These are phyloP conservation scores for Sparidentex hasta DNA, from an alignment of 2,797 vertebrate genomes.

Conservation along the genomic window DNA sequence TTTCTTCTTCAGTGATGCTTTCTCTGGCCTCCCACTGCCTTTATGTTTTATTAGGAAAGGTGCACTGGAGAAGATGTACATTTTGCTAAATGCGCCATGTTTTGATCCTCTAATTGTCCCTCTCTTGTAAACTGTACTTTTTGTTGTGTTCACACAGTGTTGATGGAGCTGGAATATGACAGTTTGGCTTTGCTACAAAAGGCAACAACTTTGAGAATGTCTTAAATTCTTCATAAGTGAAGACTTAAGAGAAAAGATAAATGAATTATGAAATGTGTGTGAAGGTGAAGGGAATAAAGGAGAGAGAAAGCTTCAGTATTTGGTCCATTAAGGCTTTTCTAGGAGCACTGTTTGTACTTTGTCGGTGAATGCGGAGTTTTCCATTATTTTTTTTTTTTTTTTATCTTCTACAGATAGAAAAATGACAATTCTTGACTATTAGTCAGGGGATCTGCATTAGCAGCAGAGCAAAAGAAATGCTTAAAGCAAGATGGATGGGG, in stretches of 20 bases:
- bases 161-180: slow-evolving; percentile 36
- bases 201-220: slow-evolving; percentile 48
- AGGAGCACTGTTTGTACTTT: slow-evolving; percentile 52
- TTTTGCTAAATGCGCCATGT: slow-evolving; percentile 23
- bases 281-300: slow-evolving; percentile 40
- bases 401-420: slow-evolving; percentile 58
- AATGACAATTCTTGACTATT: slow-evolving; percentile 62
- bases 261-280: slow-evolving; percentile 48
- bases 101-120: background rate
- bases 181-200: slow-evolving; percentile 46
- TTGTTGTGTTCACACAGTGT: slow-evolving; percentile 10
- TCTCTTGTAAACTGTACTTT: too few relatives aligned
- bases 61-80: slow-evolving; percentile 27
- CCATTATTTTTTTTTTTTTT: slow-evolving; percentile 28
- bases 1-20: slow-evolving; percentile 8
- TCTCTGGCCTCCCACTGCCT: background rate
- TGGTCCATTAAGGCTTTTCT: slow-evolving; percentile 66
- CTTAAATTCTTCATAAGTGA: slow-evolving; percentile 54
- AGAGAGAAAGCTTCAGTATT: slow-evolving; percentile 31
- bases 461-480: slow-evolving; percentile 52
- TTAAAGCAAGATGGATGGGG: slow-evolving; percentile 60
- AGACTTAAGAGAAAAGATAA: slow-evolving; percentile 57
- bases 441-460: slow-evolving; percentile 67
- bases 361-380: slow-evolving; percentile 47
- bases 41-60: slow-evolving; percentile 5